A percentile compares a stretch with the other conserved stretches of the same genome.
Conservation (phyloP, 2,797 vertebrate species). For the Crypturellus tataupa region DNA sequence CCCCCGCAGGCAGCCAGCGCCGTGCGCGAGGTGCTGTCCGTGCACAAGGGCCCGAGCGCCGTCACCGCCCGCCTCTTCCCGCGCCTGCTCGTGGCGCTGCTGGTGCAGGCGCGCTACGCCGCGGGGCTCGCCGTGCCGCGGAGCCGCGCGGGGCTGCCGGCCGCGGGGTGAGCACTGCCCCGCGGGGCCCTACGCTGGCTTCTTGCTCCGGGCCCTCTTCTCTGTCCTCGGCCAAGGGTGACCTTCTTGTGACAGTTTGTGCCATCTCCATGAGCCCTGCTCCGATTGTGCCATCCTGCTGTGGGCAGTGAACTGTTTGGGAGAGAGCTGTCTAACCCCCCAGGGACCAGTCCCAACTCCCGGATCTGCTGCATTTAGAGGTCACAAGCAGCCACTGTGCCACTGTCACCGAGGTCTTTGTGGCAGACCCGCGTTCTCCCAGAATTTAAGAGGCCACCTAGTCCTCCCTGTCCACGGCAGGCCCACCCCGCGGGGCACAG, state of each 20-base stretch:
- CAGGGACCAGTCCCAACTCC: not conserved
- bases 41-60: constrained; percentile 33
- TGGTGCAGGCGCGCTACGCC: constrained; percentile 46
- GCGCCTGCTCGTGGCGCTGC: constrained; percentile 35
- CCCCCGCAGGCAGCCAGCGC: constrained; percentile 62
- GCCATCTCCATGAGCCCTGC: rapidly evolving
- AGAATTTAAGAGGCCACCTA: not conserved
- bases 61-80: constrained; percentile 32
- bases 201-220: not conserved
- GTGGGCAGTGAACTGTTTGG: not conserved
- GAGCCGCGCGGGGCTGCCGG: not conserved
- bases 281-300: not conserved
- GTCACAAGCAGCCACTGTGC: rapidly evolving
- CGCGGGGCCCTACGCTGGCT: not conserved
- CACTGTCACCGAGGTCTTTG: rapidly evolving
- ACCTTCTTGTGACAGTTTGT: not conserved
- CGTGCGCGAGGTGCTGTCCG: constrained; percentile 60
- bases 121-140: not conserved
- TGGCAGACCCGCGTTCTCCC: rapidly evolving
- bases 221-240: not conserved
- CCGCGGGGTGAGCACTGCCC: not conserved
- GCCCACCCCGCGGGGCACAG: not conserved
- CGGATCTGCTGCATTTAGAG: not conserved
- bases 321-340: not conserved
- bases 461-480: not conserved